phyloP scores from a whole-genome alignment of 92 coral and sea anemone species.

The Ricordea florida region DNA sequence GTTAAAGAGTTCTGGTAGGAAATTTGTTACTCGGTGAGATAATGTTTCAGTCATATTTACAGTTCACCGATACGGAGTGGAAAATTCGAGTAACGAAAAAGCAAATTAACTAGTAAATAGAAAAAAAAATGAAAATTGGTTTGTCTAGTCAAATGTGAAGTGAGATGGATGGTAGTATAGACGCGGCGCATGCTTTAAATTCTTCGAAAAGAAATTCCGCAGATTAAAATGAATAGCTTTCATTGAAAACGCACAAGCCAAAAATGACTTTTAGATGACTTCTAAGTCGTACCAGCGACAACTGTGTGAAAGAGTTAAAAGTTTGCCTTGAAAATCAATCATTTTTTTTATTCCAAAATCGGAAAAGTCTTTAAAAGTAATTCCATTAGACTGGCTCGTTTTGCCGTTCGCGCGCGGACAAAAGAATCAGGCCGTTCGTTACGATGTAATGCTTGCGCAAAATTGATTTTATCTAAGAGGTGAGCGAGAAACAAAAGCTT shows the following conservation, averaged over 20 bases:
- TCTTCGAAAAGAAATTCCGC: neutral
- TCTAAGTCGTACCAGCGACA: neutral
- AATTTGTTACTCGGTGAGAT: no score
- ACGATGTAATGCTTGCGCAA: conserved; percentile 7
- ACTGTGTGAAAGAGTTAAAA: conserved; percentile 18
- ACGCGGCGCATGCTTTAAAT: neutral
- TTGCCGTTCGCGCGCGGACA: conserved; percentile 2
- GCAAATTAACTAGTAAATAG: no score
- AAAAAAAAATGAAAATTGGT: no score
- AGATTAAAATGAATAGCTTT: neutral
- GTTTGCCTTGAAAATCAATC: conserved; percentile 31
- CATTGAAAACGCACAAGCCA: conserved; percentile 2
- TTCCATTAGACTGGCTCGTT: conserved; percentile 12
- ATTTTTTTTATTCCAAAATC: conserved; percentile 21
- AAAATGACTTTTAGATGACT: conserved; percentile 57
- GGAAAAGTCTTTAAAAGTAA: conserved; percentile 29
- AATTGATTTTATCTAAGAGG: conserved; percentile 32
- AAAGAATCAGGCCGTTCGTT: conserved; percentile 4
- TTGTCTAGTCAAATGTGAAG: no score
- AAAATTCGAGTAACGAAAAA: no score
- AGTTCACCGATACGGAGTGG: no score
- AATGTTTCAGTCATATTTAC: no score
- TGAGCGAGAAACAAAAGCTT: neutral
- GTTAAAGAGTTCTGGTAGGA: no score
- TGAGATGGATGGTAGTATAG: no score